Base-by-base conservation (phyloP, 2,888 invertebrate species). In the Tinea pellionella region DNA sequence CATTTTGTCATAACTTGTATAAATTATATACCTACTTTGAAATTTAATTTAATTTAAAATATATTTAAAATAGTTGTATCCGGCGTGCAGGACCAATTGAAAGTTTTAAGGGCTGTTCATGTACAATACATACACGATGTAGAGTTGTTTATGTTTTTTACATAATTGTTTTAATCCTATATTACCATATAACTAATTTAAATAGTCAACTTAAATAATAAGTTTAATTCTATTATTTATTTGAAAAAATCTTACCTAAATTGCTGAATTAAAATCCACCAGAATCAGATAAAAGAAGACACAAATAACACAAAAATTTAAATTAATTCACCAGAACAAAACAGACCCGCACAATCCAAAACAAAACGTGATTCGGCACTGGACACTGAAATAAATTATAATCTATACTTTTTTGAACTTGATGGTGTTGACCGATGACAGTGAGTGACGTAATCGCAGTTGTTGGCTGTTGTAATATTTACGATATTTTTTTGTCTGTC, bases 251-350 rank as follows among this genome's bases (percentile, higher is more conserved):
- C 53, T 53, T 53, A 53, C 53, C 24, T 24, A 53, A 6, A 18
- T 12, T 15, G 18, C 19, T 32, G 13, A 24, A 55, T 32, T 15
- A 77, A 82, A 87, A 86, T 87, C 86, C 86, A 84, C n/a, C n/a
- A n/a, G n/a, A n/a, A n/a, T n/a, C n/a, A 83, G 77, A 66, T 70
- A 24, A 24, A 24, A 24, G 6, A 24, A 24, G 69, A 65, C 59
- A 67, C 42, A 69, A 75, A 78, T 77, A 77, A 74, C 82, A 83
- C 79, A 78, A 78, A 57, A 32, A 57, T 32, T 24, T 57, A 57
- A 74, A 77, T 73, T 74, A 80, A 80, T 77, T 76, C 84, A 84
- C 84, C 72, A 79, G 77, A 77, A 77, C 75, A 77, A 76, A 82
- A 78, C 72, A 74, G 74, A 67, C 76, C 72, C 72, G 66, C 82